Percentiles rank a stretch among this genome's conserved stretches.
Evolutionary conservation across 1,140 invertebrate genomes (phyloP).

Genomic region (Manduca sexta): DNA sequence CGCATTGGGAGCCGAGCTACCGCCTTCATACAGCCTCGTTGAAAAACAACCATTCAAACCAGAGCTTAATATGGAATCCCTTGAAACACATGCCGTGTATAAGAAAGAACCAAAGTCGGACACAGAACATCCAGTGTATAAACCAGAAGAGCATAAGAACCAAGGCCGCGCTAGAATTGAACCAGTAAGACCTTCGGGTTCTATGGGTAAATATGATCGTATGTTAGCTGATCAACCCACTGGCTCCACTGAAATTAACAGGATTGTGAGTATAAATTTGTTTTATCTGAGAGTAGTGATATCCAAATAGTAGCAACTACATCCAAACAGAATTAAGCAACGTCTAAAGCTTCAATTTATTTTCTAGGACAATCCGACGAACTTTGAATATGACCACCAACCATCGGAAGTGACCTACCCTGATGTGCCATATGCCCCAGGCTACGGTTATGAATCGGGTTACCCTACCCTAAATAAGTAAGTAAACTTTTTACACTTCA

Average conservation of each 20-base stretch:
- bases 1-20: constrained; percentile 42
- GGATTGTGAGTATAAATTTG: constrained; percentile 53
- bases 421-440: constrained; percentile 58
- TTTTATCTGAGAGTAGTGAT: neutral
- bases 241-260: constrained; percentile 34
- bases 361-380: constrained; percentile 44
- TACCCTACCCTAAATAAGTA: constrained; percentile 38
- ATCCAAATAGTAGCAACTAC: too few species aligned
- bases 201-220: constrained; percentile 39
- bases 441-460: constrained; percentile 43
- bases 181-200: constrained; percentile 33
- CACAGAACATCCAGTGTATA: constrained; percentile 42
- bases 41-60: constrained; percentile 39
- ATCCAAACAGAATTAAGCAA: too few species aligned
- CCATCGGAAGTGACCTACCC: constrained; percentile 53
- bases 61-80: constrained; percentile 22
- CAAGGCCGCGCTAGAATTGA: constrained; percentile 42
- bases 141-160: constrained; percentile 31
- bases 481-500: too few species aligned
- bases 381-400: constrained; percentile 28
- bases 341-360: constrained; percentile 1
- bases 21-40: constrained; percentile 24
- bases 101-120: constrained; percentile 33
- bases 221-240: constrained; percentile 53
- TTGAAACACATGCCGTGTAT: constrained; percentile 30